Evolutionary conservation across 2,888 invertebrate genomes (phyloP).

Genomic region (Syritta pipiens): DNA sequence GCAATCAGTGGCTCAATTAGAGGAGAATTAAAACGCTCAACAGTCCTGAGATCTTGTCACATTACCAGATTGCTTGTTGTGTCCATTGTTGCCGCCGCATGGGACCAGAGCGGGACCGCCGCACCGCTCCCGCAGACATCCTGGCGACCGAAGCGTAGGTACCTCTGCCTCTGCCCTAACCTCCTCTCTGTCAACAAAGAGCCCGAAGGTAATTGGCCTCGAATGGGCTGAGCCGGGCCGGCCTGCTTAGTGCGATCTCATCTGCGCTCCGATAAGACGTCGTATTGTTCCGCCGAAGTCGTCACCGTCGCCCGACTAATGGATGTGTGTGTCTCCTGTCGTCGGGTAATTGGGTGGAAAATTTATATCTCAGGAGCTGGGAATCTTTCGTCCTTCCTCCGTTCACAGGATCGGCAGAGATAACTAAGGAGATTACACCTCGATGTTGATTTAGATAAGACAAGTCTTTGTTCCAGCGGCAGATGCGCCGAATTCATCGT

Average conservation of each 20-base stretch:
- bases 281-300: too few relatives aligned
- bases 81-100: conserved; percentile 66
- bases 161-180: too few relatives aligned
- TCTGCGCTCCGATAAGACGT: conserved; percentile 2
- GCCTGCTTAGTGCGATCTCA: conserved; percentile 41
- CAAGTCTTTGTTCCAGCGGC: conserved; percentile 32
- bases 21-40: conserved; percentile 67
- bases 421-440: conserved; percentile 53
- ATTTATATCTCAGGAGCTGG: conserved; percentile 17
- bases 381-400: not conserved
- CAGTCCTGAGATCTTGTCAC: conserved; percentile 64
- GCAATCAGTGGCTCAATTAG: conserved; percentile 68
- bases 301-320: too few relatives aligned
- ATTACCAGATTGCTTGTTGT: conserved; percentile 64
- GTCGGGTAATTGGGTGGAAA: conserved; percentile 57
- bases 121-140: conserved; percentile 53
- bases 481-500: too few relatives aligned
- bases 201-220: conserved; percentile 57
- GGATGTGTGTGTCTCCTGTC: conserved; percentile 9
- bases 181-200: conserved; percentile 45
- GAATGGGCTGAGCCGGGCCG: conserved; percentile 36
- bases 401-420: conserved; percentile 25
- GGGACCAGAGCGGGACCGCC: conserved; percentile 18
- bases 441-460: conserved; percentile 60
- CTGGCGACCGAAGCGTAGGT: too few relatives aligned